Evolutionary conservation across 2,113 vertebrate species (phyloP).

Genomic region (Podarcis cretensis): DNA sequence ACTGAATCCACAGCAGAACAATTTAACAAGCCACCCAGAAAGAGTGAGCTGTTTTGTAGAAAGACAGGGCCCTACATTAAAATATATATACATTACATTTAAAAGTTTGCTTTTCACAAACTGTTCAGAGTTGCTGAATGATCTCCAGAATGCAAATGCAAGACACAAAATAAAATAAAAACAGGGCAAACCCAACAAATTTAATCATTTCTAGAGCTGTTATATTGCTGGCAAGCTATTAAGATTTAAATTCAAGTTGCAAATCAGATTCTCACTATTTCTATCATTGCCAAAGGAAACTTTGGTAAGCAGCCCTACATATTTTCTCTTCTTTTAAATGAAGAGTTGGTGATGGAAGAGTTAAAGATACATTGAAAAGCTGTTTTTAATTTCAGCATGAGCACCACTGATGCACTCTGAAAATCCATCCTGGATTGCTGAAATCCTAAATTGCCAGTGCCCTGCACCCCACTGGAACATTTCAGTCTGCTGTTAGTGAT

Average conservation of each 20-base stretch:
- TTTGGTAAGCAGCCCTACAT: neutral
- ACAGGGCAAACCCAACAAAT: neutral
- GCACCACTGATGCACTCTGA: slow-evolving; percentile 54
- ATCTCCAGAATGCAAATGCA: neutral
- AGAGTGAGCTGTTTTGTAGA: neutral
- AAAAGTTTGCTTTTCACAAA: neutral
- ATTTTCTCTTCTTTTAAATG: slow-evolving; percentile 2
- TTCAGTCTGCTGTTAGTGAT: slow-evolving; percentile 72
- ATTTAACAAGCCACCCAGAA: neutral
- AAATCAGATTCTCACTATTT: neutral
- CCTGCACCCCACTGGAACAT: slow-evolving; percentile 68
- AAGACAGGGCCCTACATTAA: neutral
- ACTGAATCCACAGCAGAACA: neutral
- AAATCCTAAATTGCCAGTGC: slow-evolving; percentile 67
- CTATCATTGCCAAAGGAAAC: neutral
- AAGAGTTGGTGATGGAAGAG: neutral
- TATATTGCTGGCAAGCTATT: neutral
- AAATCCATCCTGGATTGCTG: slow-evolving; percentile 65
- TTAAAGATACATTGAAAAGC: slow-evolving; percentile 67
- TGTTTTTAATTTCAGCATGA: slow-evolving; percentile 72
- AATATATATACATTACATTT: neutral
- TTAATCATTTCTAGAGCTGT: neutral
- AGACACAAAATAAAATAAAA: neutral
- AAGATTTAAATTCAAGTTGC: neutral
- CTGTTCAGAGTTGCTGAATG: neutral